Conservation (phyloP, 2,113 vertebrate species). For the Notothenia rossii region DNA sequence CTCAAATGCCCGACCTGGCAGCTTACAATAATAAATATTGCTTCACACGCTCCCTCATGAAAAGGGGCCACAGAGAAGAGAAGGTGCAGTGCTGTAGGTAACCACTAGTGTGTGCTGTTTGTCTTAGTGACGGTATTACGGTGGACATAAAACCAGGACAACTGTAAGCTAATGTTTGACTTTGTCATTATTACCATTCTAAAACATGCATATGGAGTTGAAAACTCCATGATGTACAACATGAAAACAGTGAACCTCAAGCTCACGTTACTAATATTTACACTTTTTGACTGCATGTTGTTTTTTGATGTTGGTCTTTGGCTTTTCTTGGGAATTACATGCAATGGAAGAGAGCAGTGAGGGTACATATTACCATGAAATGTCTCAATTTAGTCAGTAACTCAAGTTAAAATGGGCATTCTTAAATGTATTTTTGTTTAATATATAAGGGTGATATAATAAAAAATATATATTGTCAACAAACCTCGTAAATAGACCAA, state of each 20-base stretch:
- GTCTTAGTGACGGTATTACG: slow-evolving; percentile 9
- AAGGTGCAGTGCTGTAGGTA: slow-evolving; percentile 31
- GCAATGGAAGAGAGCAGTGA: not conserved
- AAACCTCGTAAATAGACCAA: not conserved
- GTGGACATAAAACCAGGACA: slow-evolving; percentile 9
- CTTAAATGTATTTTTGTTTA: not conserved
- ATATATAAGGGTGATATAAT: not conserved
- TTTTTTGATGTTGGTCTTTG: slow-evolving; percentile 28
- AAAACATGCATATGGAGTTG: not conserved
- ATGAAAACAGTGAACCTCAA: not conserved
- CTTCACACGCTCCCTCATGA: slow-evolving; percentile 29
- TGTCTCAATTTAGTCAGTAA: not conserved
- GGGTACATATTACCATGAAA: slow-evolving; percentile 16
- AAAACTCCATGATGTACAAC: slow-evolving; percentile 1
- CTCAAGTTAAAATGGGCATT: not conserved
- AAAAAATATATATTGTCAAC: not conserved
- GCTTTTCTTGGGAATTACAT: slow-evolving; percentile 11
- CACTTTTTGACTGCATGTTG: slow-evolving; percentile 45
- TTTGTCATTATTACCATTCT: slow-evolving; percentile 6
- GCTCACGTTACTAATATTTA: slow-evolving; percentile 34
- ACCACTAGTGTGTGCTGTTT: slow-evolving; percentile 68
- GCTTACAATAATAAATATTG: slow-evolving; percentile 36
- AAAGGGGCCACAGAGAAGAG: slow-evolving; percentile 31
- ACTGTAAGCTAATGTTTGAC: not conserved
- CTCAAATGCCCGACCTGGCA: slow-evolving; percentile 49